Percentiles rank a stretch among this genome's conserved stretches.
These are phyloP conservation scores for Forbesichthys papilliferus DNA, from an alignment of 2,113 vertebrate species.

Conservation along the genomic window DNA sequence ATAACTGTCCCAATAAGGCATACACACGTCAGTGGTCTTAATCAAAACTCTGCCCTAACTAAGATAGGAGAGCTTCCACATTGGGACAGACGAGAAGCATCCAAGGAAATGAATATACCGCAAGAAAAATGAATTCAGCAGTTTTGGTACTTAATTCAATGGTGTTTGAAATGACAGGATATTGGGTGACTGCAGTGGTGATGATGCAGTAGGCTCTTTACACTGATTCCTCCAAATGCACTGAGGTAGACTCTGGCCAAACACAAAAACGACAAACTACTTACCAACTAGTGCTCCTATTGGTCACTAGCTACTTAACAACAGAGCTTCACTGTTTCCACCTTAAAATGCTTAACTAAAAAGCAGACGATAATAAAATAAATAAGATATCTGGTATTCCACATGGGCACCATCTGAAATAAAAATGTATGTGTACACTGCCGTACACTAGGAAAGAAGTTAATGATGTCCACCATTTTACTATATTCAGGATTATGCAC, in stretches of 20 bases:
- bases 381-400: constrained; percentile 81
- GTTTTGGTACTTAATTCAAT: constrained; percentile 21
- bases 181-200: not conserved
- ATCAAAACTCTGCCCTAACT: not conserved
- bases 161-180: not conserved
- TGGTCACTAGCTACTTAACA: constrained; percentile 60
- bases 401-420: constrained; percentile 85
- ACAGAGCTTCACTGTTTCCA: constrained; percentile 40
- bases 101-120: constrained; percentile 6
- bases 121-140: constrained; percentile 24
- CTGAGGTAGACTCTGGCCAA: constrained; percentile 94
- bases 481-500: constrained; percentile 8
- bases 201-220: constrained; percentile 36
- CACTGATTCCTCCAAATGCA: constrained; percentile 70
- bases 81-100: constrained; percentile 6
- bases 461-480: constrained; percentile 32
- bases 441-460: constrained; percentile 43
- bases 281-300: constrained; percentile 61
- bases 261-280: constrained; percentile 72
- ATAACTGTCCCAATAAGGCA: not conserved
- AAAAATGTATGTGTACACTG: constrained; percentile 74
- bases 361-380: constrained; percentile 90
- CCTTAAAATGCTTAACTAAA: constrained; percentile 55
- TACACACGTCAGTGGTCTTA: not conserved
- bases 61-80: constrained; percentile 6